Evolutionary conservation across 2,888 invertebrate genomes (phyloP).

Genomic region (Mimas tiliae): DNA sequence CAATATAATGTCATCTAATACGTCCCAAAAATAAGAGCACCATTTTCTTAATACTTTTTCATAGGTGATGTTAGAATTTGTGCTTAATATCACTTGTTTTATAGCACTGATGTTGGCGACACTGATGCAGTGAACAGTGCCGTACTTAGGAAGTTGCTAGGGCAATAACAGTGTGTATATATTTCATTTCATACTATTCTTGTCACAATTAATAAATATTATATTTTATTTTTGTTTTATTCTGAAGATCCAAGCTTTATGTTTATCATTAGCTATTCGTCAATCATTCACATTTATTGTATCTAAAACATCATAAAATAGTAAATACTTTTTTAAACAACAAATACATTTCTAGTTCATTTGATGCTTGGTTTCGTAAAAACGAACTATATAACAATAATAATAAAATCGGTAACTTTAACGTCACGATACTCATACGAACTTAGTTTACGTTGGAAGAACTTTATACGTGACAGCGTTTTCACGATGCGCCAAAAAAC

Average conservation of each 20-base stretch:
- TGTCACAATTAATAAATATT: too few species aligned
- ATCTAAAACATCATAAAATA: neutral
- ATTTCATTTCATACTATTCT: neutral
- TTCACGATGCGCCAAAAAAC: neutral
- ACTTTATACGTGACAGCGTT: neutral
- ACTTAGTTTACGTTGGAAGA: neutral
- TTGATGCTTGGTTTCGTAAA: neutral
- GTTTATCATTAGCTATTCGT: neutral
- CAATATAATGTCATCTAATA: slow-evolving; percentile 32
- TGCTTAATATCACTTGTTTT: neutral
- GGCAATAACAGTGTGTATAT: neutral
- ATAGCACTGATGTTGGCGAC: neutral
- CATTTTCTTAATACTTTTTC: slow-evolving; percentile 48
- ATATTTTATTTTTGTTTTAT: too few species aligned
- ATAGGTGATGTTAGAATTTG: neutral
- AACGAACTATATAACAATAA: slow-evolving; percentile 28
- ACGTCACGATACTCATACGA: slow-evolving; percentile 24
- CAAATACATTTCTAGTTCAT: neutral
- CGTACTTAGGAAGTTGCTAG: too few species aligned
- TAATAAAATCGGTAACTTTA: slow-evolving; percentile 33
- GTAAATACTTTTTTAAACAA: neutral
- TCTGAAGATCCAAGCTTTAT: neutral
- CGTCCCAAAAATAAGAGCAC: slow-evolving; percentile 58
- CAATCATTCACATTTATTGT: neutral
- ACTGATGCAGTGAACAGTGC: neutral